These are phyloP conservation scores for Malurus elegans DNA, from an alignment of 2,113 vertebrate genomes.

Conservation along the genomic window DNA sequence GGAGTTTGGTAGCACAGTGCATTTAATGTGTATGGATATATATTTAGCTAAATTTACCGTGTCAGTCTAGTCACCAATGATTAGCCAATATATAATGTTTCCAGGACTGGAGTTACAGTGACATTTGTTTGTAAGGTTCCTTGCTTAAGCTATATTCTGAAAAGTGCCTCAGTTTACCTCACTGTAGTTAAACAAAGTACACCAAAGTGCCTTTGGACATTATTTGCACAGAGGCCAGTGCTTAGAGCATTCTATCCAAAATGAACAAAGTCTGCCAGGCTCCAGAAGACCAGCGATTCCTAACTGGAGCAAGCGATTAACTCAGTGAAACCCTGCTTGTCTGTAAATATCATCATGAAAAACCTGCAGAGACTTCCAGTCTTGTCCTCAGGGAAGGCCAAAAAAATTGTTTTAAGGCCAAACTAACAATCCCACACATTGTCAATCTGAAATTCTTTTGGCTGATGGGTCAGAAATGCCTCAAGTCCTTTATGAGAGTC, in stretches of 20 bases:
- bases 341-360: neutral
- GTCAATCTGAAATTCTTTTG: neutral
- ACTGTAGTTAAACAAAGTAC: constrained; percentile 19
- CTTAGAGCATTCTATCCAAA: neutral
- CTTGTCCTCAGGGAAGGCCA: neutral
- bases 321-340: neutral
- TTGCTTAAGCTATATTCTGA: constrained; percentile 24
- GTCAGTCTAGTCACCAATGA: constrained; percentile 1
- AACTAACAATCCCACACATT: neutral
- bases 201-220: neutral
- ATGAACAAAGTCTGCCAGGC: neutral
- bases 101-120: neutral
- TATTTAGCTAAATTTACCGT: constrained; percentile 41
- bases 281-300: neutral
- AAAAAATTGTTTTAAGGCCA: neutral
- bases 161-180: neutral
- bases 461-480: neutral
- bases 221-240: neutral
- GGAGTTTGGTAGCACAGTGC: neutral
- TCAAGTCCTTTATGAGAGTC: neutral
- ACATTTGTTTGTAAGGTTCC: neutral
- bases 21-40: constrained; percentile 4
- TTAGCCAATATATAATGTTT: constrained; percentile 36
- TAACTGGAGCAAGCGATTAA: neutral
- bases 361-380: neutral